Evolutionary conservation across 2,113 vertebrate species (phyloP), one percentile per base, ranked within the genome.

Genomic region (Columba livia): DNA sequence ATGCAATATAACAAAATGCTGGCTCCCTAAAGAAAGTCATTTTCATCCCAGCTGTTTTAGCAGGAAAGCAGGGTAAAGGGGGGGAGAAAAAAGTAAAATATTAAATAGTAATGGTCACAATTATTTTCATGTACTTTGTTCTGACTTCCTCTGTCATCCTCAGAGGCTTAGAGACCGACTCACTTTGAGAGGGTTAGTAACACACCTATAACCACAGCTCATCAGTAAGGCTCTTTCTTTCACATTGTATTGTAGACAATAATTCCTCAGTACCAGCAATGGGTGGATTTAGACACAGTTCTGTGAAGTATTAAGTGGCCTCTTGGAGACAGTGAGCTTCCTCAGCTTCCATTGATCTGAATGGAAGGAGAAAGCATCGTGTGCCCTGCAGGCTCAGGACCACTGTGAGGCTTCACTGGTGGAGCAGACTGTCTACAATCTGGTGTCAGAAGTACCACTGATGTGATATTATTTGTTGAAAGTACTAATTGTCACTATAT

Each of bases 1-100:
- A 94, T 97, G 85, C 64, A 95, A 94, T 88, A 65, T 74, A 95
- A 93, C 53, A 93, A 95, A 97, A 81, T 7, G 34, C 36, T 38
- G 34, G 75, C 65, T 97, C 84, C 85, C 64, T 61, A 56, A 88
- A 95, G 91, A 94, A 96, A 94, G 74, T 62, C 5, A 65, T 81
- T 96, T 96, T 96, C 73, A 88, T 91, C 86, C 72, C 18, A 96
- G 58, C 36, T 97, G 61, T 66, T 97, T 94, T 54, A 91, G 38
- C 85, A 96, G 88, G 48, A 95, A 91, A 66, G 44, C 6, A 38
- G 13, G 0, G 0, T 23, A 75, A 85, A 89, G 24, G 2, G 4
- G 4, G 80, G 16, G 15, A 38, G 40, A 56, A 83, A 73, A 94
- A 61, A 15, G 42, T 83, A 86, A 90, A 94, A 72, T 67, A 81